phyloP scores from a whole-genome alignment of 2,113 vertebrate genomes.

The Vulpes ferrilata region DNA sequence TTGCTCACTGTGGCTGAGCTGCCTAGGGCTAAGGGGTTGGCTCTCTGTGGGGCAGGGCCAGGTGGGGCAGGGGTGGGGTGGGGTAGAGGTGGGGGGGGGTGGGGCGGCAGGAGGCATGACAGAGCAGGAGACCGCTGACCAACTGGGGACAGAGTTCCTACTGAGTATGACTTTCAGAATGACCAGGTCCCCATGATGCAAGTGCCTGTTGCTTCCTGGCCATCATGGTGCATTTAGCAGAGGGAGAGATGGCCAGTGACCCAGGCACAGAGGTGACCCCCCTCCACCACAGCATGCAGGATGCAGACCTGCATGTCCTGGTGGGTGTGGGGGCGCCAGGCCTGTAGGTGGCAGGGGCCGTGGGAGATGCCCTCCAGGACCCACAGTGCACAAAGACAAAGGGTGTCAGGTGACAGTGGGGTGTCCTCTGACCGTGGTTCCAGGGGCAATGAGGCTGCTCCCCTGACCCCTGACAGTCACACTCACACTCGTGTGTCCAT shows the following conservation, averaged over 20 bases:
- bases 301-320: neutral
- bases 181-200: fast-evolving
- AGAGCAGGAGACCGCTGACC: neutral
- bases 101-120: no score
- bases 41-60: neutral
- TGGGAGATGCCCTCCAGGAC: neutral
- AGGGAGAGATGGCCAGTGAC: fast-evolving
- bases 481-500: neutral
- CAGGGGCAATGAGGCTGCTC: neutral
- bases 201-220: fast-evolving
- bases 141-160: neutral
- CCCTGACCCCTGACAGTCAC: neutral
- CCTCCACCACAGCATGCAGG: neutral
- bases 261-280: neutral
- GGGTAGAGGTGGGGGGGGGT: no score
- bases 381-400: neutral
- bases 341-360: neutral
- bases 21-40: neutral
- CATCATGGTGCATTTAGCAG: fast-evolving
- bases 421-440: neutral
- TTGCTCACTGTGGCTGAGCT: no score
- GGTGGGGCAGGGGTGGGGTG: neutral
- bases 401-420: neutral
- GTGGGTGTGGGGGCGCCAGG: neutral
- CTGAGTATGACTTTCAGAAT: neutral